These are phyloP conservation scores for Orbicella faveolata DNA, from an alignment of 64 coral and sea anemone species.

Conservation along the genomic window DNA sequence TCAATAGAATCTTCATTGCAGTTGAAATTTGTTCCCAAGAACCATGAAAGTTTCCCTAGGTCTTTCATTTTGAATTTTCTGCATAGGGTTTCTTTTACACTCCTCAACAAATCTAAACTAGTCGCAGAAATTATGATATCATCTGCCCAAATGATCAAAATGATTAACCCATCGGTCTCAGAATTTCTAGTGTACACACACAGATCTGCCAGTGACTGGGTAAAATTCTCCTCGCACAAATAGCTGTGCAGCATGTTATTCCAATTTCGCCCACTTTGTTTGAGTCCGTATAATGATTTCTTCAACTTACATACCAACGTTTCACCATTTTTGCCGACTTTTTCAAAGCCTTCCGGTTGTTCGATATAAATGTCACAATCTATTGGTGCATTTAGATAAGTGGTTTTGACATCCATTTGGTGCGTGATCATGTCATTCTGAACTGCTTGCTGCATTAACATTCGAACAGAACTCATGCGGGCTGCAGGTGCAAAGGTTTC, in stretches of 20 bases:
- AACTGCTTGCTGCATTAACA: constrained; percentile 7
- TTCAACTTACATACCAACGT: constrained; percentile 33
- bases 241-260: constrained; percentile 15
- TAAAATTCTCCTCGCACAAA: constrained; percentile 5
- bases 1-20: background rate
- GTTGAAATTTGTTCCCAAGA: constrained; percentile 17
- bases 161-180: constrained; percentile 1
- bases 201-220: background rate
- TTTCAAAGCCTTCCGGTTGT: constrained; percentile 27
- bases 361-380: constrained; percentile 40
- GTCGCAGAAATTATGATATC: constrained; percentile 22
- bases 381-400: constrained; percentile 28
- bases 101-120: background rate
- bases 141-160: constrained; percentile 20
- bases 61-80: constrained; percentile 44
- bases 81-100: constrained; percentile 4
- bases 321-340: background rate
- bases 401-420: constrained; percentile 5
- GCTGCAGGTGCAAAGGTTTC: constrained; percentile 23
- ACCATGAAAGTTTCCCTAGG: constrained; percentile 13
- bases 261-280: constrained; percentile 34
- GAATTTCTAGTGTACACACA: constrained; percentile 16
- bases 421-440: background rate
- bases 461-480: constrained; percentile 25
- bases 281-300: constrained; percentile 35